Base-by-base conservation (phyloP, 92 coral and sea anemone species). In the Umimayanthus chanpuru region DNA sequence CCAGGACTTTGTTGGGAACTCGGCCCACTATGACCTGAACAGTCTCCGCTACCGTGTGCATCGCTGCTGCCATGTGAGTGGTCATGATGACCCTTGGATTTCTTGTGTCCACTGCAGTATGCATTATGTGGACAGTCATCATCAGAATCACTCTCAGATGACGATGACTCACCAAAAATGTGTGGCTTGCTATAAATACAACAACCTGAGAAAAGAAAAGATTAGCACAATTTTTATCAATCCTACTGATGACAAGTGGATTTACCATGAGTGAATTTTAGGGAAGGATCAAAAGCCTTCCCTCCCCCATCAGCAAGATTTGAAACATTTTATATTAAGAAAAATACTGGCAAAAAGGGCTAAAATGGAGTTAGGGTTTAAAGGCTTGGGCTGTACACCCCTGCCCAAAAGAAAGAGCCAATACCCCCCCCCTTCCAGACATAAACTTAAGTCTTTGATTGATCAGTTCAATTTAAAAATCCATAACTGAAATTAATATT, bases 161-260 rank as follows among this genome's bases (percentile, higher is more conserved):
- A 95, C 29, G 96, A 94, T 4, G 99, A 97, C 70, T 97, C 99
- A 72, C 98, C 99, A 95, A 97, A 97, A 55, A 90, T 87, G 78
- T 91, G 94, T 23, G 99, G 99, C 88, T 97, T 97, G 55, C 94
- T 91, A 81, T 97, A 97, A 70, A 97, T 94, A 91, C 99, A 97
- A 76, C 99, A 97, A 81, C 99, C 99, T 95, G 86, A 25, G 80
- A 55, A 18, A 21, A 39, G 44, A 50, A 41, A 40, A 86, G 65
- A 89, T 16, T 9, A 9, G 18, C 9, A 44, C 4, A 32, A 44
- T 23, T 53, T 38, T 36, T 18, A 61, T 5, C 56, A 9, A 2
- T 9, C 49, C 9, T 43, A 4, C 6, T 81, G 85, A 41, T 55
- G 56, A 50, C 49, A 32, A 32, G 36, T 32, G 36, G 36, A 32